Evolutionary conservation across 2,113 vertebrate genomes (phyloP), one percentile per base, ranked within the genome.

Genomic region (Ceyx melanurus): DNA sequence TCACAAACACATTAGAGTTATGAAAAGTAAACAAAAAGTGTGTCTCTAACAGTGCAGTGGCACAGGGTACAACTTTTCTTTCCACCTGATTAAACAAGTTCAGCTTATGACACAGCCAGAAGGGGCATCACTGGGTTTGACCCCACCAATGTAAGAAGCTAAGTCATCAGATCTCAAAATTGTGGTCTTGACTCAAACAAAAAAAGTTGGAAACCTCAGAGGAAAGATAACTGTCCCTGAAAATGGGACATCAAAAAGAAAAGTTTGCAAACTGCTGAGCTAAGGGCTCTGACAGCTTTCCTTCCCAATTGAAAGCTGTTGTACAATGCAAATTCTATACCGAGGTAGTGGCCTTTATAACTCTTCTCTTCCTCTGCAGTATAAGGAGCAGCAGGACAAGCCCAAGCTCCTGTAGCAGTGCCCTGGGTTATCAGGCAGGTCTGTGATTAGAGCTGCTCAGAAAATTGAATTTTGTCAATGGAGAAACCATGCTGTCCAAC

Each of bases 201-300:
- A 78, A 35, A 18, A 54, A 43, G 10, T 46, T 40, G 18, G 75
- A 82, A 87, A 91, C 85, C 91, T 87, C 61, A 50, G 66, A 82
- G 19, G 31, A 87, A 94, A 91, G 45, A 85, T 73, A 74, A 46
- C 29, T 81, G 68, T 20, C 25, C 60, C 37, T 50, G 37, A 90
- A 89, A 92, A 73, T n/a, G 45, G 56, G 72, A 56, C 48, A 90
- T 71, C 64, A 54, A 81, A 64, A 93, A 54, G 54, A 77, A 79
- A 96, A 92, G 73, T 92, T 94, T 60, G 28, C 50, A 81, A 92
- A 94, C 53, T 92, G 80, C 80, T 81, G 80, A 88, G 85, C 78
- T 76, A 89, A 81, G 86, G 10, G 57, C 3, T 84, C 65, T 3
- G 2, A 86, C 73, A 90, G 77, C 65, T 95, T 88, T 35, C 35